A percentile compares a stretch with the other conserved stretches of the same genome.
These are phyloP conservation scores for Linurgus olivaceus DNA, from an alignment of 2,797 vertebrate species.

Conservation along the genomic window DNA sequence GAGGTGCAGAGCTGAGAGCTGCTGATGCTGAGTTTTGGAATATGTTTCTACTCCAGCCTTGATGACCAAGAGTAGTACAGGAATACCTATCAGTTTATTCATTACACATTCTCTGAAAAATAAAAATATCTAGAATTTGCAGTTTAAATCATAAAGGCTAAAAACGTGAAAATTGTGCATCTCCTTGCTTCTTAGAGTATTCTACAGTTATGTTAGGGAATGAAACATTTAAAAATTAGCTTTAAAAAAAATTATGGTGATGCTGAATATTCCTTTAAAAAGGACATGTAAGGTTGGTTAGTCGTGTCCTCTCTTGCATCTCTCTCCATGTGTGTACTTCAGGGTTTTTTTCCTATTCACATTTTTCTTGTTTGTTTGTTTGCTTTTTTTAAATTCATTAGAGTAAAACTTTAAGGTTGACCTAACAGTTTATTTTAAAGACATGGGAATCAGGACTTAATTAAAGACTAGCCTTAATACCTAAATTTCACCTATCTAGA, in stretches of 20 bases:
- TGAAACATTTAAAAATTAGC: background rate
- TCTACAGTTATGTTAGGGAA: background rate
- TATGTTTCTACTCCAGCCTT: background rate
- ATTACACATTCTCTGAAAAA: accelerated
- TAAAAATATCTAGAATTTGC: background rate
- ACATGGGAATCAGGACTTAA: background rate
- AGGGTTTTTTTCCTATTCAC: accelerated
- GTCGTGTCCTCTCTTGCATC: accelerated
- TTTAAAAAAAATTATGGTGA: background rate
- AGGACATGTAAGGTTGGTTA: background rate
- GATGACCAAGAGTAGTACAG: background rate
- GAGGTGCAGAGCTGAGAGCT: background rate
- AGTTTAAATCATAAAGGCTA: background rate
- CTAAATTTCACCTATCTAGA: background rate
- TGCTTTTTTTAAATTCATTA: background rate
- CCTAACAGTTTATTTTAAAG: background rate
- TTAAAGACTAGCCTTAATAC: background rate
- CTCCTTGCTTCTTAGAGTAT: background rate
- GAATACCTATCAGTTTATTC: background rate
- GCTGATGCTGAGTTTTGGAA: background rate
- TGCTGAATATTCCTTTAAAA: background rate
- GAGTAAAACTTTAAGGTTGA: background rate
- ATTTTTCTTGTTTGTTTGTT: background rate
- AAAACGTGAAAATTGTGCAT: background rate
- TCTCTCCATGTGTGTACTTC: background rate